Conservation (phyloP, 2,888 invertebrate genomes). For the Callyntrura sp. region DNA sequence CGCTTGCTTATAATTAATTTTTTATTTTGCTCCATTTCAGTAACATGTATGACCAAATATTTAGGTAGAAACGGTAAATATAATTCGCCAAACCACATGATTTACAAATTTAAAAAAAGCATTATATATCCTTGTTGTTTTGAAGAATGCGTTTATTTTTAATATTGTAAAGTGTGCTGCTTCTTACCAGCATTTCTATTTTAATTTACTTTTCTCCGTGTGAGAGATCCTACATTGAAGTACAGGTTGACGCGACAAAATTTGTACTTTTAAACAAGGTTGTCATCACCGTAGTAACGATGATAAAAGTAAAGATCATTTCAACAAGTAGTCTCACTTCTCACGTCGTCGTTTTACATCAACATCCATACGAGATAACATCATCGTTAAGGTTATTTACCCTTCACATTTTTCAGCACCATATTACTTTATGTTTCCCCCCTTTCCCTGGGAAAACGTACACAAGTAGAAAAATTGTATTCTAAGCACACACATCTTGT, state of each 20-base stretch:
- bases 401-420: not conserved
- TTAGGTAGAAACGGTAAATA: too few species aligned
- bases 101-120: too few species aligned
- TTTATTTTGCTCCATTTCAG: too few species aligned
- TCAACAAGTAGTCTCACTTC: slow-evolving; percentile 49
- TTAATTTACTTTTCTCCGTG: too few species aligned
- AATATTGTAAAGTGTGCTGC: not conserved
- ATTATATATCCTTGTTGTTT: too few species aligned
- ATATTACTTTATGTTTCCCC: slow-evolving; percentile 19
- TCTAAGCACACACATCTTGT: not conserved
- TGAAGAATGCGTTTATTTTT: too few species aligned
- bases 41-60: too few species aligned
- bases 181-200: not conserved
- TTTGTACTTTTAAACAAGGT: slow-evolving; percentile 3
- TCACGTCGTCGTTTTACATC: not conserved
- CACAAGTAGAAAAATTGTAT: not conserved
- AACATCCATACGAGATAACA: too few species aligned
- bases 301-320: not conserved
- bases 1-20: too few species aligned
- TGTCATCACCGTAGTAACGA: not conserved
- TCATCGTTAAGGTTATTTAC: not conserved
- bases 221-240: too few species aligned
- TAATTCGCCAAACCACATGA: too few species aligned
- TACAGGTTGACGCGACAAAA: not conserved
- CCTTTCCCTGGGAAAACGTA: not conserved